Base-by-base conservation (phyloP, 2,888 invertebrate species). In the Seira musarum region DNA sequence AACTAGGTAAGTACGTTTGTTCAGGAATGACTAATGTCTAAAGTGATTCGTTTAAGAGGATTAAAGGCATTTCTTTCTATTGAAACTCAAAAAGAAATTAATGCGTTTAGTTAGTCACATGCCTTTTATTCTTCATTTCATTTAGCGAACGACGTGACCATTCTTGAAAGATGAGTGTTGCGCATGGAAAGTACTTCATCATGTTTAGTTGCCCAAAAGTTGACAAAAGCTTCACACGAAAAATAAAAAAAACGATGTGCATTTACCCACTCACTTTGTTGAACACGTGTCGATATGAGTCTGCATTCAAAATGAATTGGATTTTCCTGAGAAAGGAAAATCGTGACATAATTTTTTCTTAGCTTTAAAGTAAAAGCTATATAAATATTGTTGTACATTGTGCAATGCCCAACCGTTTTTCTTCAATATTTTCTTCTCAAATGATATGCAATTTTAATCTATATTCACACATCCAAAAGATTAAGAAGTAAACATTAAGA, bases 281-380 rank as follows among this genome's bases (percentile, higher is more conserved):
- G 40, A 40, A 40, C 57, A 57, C 57, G 40, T 40, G 40, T 40
- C 40, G 40, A 40, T 40, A n/a, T n/a, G 57, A 13, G 57, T 17
- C 57, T 57, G 10, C 17, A 5, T 57, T 57, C 17, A 17, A 57
- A 57, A 13, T 5, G 17, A n/a, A 15, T 57, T 57, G 57, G 57
- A 65, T 72, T 25, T 64, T 46, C 24, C 60, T n/a, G 15, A 71
- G 35, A 72, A 60, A 46, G 63, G 64, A 64, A 72, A 72, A 72
- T 72, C 72, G 72, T 72, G 72, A 72, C 72, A 72, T 72, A 72
- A 72, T 72, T 72, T 49, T 65, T 13, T 40, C n/a, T 40, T 40
- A 13, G 40, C 40, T 40, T 40, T n/a, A n/a, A n/a, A n/a, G n/a
- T n/a, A n/a, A n/a, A n/a, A n/a, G n/a, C n/a, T n/a, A n/a, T n/a